Evolutionary conservation across 2,113 vertebrate species (phyloP).

Genomic region (Lycocorax pyrrhopterus): DNA sequence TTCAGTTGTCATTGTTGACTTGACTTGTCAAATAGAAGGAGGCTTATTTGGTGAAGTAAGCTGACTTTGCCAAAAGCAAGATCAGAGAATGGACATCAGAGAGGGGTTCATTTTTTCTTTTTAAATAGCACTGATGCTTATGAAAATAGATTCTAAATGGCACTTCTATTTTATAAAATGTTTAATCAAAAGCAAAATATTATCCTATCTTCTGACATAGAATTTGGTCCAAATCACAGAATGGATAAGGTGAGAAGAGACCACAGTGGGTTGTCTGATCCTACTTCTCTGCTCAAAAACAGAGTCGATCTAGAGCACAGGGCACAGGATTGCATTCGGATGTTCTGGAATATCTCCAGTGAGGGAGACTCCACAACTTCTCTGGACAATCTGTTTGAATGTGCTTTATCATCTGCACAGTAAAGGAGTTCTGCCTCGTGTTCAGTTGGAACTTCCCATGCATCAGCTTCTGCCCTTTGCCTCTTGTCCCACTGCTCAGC

Average conservation of each 20-base stretch:
- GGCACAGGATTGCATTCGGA: not conserved
- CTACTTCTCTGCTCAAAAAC: not conserved
- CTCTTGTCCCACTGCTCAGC: not conserved
- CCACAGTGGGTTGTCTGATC: not conserved
- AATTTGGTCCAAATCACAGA: not conserved
- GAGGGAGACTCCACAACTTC: not conserved
- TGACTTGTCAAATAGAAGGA: not conserved
- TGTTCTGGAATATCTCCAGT: not conserved
- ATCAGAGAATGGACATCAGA: not conserved
- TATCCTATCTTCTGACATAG: not conserved
- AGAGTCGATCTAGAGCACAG: not conserved
- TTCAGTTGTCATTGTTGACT: not conserved
- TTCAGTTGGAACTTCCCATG: not conserved
- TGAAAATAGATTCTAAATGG: not conserved
- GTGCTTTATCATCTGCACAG: rapidly evolving
- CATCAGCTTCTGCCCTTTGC: not conserved
- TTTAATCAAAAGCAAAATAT: not conserved
- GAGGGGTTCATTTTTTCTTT: not conserved
- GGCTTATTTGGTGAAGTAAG: not conserved
- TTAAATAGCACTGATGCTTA: not conserved
- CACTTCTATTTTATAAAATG: not conserved
- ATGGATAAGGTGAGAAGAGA: not conserved
- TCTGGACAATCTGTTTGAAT: not conserved
- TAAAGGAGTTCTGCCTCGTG: rapidly evolving
- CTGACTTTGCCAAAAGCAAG: constrained; percentile 26